These are phyloP conservation scores for Sinhomidia bicolor DNA, from an alignment of 2,888 invertebrate genomes.

Conservation along the genomic window DNA sequence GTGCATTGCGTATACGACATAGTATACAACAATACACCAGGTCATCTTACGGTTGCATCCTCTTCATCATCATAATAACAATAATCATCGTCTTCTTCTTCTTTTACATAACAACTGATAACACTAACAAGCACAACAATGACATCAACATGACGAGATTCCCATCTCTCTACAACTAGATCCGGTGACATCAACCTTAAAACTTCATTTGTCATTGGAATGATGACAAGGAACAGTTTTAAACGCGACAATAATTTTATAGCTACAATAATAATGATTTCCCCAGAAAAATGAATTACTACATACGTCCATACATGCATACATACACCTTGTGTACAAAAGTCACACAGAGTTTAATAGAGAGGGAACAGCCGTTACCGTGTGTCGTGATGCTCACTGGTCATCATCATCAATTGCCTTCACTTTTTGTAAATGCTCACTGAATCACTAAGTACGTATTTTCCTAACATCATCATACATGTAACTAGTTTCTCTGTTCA, in stretches of 20 bases:
- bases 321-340: too few relatives aligned
- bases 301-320: too few relatives aligned
- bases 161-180: constrained; percentile 16
- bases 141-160: neutral
- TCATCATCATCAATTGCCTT: constrained; percentile 25
- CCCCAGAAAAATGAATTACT: constrained; percentile 18
- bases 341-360: neutral
- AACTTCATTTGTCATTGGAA: constrained; percentile 57
- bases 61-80: neutral
- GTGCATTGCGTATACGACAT: too few relatives aligned
- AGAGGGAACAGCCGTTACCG: neutral
- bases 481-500: neutral
- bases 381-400: neutral
- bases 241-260: constrained; percentile 34
- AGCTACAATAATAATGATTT: neutral
- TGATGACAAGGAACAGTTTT: constrained; percentile 55
- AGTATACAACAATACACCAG: neutral
- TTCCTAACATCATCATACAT: too few relatives aligned
- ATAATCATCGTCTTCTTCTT: neutral
- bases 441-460: constrained; percentile 25
- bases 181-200: constrained; percentile 50
- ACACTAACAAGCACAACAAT: neutral
- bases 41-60: neutral
- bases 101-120: constrained; percentile 10
- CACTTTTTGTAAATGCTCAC: neutral